Evolutionary conservation across 2,113 vertebrate species (phyloP).

Genomic region (Erpornis zantholeuca): DNA sequence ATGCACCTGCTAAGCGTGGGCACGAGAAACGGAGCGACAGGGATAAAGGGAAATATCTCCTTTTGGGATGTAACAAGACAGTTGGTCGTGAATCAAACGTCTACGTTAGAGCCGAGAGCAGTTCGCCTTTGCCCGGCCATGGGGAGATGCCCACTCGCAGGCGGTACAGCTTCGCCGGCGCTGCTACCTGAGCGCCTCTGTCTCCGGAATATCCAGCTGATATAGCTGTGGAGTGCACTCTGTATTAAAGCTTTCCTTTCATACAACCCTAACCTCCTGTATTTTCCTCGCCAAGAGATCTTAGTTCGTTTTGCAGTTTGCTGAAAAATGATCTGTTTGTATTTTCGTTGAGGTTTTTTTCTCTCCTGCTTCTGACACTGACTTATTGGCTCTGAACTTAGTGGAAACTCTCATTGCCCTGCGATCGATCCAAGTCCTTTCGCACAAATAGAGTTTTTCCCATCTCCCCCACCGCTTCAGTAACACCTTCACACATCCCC

Average conservation of each 20-base stretch:
- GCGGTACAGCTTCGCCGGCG: not conserved
- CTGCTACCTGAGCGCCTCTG: not conserved
- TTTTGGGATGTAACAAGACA: not conserved
- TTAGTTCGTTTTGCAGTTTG: conserved; percentile 19
- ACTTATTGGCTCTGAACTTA: conserved; percentile 73
- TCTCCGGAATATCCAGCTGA: not conserved
- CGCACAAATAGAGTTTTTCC: conserved; percentile 70
- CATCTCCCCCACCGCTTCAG: not conserved
- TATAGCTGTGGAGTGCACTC: conserved; percentile 9
- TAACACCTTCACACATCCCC: not conserved
- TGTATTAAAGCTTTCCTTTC: conserved; percentile 1
- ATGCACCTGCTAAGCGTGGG: conserved; percentile 19
- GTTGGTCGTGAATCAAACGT: not conserved
- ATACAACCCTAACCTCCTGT: not conserved
- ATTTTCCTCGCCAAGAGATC: conserved; percentile 13
- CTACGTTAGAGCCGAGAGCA: not conserved
- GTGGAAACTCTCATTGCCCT: conserved; percentile 72
- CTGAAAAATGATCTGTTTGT: conserved; percentile 73
- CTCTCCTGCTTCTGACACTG: conserved; percentile 60
- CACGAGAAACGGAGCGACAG: not conserved
- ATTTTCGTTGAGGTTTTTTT: conserved; percentile 44
- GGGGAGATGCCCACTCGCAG: not conserved
- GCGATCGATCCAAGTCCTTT: conserved; percentile 66
- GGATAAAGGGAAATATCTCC: not conserved
- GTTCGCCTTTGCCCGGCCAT: not conserved